Percentiles rank a stretch among this genome's conserved stretches.
Conservation (phyloP, 2,888 invertebrate species). For the Eueremaeus valkanovi region DNA sequence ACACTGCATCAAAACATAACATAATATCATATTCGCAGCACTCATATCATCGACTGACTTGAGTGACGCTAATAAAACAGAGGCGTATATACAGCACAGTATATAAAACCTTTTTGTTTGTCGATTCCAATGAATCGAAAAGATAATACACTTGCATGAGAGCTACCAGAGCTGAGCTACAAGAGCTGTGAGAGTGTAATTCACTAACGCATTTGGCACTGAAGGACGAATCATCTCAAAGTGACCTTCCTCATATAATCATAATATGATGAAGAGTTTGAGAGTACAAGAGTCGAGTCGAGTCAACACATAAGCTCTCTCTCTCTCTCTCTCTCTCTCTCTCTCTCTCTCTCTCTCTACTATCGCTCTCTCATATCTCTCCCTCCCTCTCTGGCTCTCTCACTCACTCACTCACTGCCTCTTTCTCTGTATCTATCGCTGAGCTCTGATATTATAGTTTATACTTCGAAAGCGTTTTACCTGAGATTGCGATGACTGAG, state of each 20-base stretch:
- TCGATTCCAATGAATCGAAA: slow-evolving; percentile 29
- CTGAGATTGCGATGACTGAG: no score
- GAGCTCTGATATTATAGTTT: no score
- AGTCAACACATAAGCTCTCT: not conserved
- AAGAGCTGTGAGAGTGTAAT: slow-evolving; percentile 17
- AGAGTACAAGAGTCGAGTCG: not conserved
- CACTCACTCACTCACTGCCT: no score
- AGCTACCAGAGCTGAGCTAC: not conserved
- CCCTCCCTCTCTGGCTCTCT: not conserved
- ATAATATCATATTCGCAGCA: slow-evolving; percentile 10
- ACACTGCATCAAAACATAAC: not conserved
- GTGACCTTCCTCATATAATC: slow-evolving; percentile 26
- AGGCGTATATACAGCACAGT: not conserved
- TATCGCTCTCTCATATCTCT: not conserved
- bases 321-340: slow-evolving; percentile 25
- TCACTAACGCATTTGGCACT: slow-evolving; percentile 27
- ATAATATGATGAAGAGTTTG: slow-evolving; percentile 4
- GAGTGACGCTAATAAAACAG: slow-evolving; percentile 1
- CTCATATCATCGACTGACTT: slow-evolving; percentile 11
- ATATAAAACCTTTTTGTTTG: slow-evolving; percentile 16
- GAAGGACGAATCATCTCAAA: slow-evolving; percentile 22
- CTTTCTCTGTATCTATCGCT: no score
- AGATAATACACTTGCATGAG: not conserved
- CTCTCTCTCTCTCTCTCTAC: slow-evolving; percentile 6
- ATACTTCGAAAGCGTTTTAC: not conserved